These are phyloP conservation scores for Cecropterus lyciades DNA, from an alignment of 1,140 invertebrate species.

Conservation along the genomic window DNA sequence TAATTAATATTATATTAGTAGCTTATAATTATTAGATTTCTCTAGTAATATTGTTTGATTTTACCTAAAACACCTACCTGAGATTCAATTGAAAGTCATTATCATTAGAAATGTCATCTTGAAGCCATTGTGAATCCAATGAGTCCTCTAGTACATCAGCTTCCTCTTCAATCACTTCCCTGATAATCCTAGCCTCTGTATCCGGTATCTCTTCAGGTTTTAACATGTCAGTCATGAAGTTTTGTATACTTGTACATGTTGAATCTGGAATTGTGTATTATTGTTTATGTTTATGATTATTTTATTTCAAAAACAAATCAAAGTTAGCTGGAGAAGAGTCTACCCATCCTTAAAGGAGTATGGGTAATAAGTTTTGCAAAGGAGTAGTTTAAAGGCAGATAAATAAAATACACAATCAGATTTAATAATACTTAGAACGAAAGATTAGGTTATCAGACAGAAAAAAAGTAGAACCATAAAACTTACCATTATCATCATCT, in stretches of 20 bases:
- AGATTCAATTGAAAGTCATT: conserved; percentile 63
- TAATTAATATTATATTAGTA: too few relatives aligned
- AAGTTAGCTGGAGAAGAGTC: too few relatives aligned
- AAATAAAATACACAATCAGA: too few relatives aligned
- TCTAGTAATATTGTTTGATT: too few relatives aligned
- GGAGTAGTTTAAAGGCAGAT: too few relatives aligned
- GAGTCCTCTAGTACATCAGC: conserved; percentile 70
- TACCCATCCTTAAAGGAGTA: too few relatives aligned
- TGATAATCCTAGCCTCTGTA: conserved; percentile 63
- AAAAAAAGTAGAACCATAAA: background rate
- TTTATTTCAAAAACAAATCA: too few relatives aligned
- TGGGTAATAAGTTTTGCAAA: too few relatives aligned
- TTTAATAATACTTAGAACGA: too few relatives aligned
- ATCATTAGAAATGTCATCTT: conserved; percentile 66
- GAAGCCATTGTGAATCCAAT: conserved; percentile 71
- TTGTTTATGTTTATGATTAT: too few relatives aligned
- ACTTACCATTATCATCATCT: conserved; percentile 74
- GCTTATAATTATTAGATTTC: too few relatives aligned
- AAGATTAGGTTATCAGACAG: too few relatives aligned
- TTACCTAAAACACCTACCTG: conserved; percentile 57
- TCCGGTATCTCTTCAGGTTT: conserved; percentile 63
- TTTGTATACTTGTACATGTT: conserved; percentile 73
- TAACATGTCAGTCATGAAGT: conserved; percentile 72
- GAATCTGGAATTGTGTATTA: conserved; percentile 76
- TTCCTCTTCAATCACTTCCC: conserved; percentile 70